Conservation (phyloP, 2,888 invertebrate genomes). For the Acleris emargana region DNA sequence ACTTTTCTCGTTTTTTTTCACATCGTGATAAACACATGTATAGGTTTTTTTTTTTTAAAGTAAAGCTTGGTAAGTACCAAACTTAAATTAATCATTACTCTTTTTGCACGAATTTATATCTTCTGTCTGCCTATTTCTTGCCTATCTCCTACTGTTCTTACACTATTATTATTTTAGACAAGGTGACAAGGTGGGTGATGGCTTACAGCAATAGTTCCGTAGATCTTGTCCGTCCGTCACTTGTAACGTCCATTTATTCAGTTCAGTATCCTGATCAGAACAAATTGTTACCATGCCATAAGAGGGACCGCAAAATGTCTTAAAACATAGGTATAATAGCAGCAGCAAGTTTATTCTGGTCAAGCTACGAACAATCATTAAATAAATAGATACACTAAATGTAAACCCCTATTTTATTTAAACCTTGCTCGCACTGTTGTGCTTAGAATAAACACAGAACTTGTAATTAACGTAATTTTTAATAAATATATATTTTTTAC, state of each 20-base stretch:
- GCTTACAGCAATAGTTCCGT: constrained; percentile 1
- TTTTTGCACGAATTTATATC: constrained; percentile 45
- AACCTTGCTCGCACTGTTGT: not conserved
- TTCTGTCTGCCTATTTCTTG: constrained; percentile 39
- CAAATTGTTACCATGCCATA: no score
- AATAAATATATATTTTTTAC: no score
- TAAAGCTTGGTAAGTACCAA: not conserved
- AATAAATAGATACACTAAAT: not conserved
- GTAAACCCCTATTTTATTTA: not conserved
- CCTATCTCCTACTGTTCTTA: constrained; percentile 33
- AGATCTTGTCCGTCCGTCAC: constrained; percentile 15
- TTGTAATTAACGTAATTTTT: not conserved
- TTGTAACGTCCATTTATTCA: not conserved
- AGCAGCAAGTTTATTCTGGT: not conserved
- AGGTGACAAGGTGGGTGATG: constrained; percentile 31
- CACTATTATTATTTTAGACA: constrained; percentile 6
- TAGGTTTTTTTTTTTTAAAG: not conserved
- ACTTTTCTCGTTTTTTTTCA: not conserved
- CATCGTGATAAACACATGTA: not conserved
- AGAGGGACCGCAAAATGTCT: not conserved
- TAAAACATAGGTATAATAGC: not conserved
- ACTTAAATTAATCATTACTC: constrained; percentile 15
- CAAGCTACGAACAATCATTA: not conserved
- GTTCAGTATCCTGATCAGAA: not conserved
- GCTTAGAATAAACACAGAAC: constrained; percentile 7